phyloP scores from a whole-genome alignment of 2,797 vertebrate species.

The Trachurus trachurus region DNA sequence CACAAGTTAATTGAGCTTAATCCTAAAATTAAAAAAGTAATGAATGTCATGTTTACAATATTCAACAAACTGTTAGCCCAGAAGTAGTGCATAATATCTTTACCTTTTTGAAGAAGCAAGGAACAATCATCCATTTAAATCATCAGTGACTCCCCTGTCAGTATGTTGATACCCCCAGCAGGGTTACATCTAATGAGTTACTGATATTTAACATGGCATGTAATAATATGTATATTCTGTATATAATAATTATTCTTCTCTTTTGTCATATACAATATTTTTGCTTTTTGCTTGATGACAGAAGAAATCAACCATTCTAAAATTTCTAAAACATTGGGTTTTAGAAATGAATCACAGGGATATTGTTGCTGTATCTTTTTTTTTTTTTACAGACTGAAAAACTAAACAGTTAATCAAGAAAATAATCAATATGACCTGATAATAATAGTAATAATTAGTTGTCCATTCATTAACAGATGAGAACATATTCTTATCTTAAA shows the following conservation, averaged over 20 bases:
- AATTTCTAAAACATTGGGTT: too few species aligned
- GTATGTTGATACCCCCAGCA: not conserved
- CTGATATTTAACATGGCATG: not conserved
- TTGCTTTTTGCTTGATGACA: not conserved
- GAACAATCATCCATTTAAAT: too few species aligned
- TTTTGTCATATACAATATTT: too few species aligned
- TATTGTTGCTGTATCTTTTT: not conserved
- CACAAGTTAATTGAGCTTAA: too few species aligned
- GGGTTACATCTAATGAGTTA: not conserved
- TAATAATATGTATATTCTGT: too few species aligned
- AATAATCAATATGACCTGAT: not conserved
- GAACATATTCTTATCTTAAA: not conserved
- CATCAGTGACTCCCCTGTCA: too few species aligned
- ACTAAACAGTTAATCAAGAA: not conserved
- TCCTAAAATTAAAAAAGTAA: not conserved
- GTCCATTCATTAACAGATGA: not conserved
- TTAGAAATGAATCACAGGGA: too few species aligned
- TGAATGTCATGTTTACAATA: not conserved
- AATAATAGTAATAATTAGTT: not conserved
- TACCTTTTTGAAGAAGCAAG: too few species aligned
- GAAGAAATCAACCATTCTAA: too few species aligned
- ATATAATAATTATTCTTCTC: not conserved
- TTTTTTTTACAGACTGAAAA: not conserved
- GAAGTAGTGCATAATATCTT: too few species aligned
- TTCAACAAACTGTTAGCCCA: not conserved